Conservation (phyloP, 1,140 invertebrate species). For the Cydia pomonella region DNA sequence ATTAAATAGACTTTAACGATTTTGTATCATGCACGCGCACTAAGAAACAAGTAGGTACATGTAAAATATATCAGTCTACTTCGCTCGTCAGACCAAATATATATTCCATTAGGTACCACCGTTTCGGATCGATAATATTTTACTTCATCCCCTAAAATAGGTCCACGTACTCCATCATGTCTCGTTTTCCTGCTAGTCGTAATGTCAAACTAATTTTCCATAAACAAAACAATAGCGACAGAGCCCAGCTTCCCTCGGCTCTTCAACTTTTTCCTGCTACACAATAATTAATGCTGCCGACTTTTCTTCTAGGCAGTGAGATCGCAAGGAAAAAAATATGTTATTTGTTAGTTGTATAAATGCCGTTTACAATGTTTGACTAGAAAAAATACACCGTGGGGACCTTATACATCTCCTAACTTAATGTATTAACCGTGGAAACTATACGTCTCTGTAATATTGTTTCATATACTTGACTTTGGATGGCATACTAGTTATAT, state of each 20-base stretch:
- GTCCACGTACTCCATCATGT: neutral
- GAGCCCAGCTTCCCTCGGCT: constrained; percentile 12
- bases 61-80: too few species aligned
- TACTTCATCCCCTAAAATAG: neutral
- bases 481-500: too few species aligned
- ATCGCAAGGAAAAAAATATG: neutral
- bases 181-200: neutral
- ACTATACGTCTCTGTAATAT: too few species aligned
- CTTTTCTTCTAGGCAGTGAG: neutral
- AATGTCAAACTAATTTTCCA: constrained; percentile 8
- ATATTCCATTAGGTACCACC: neutral
- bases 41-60: too few species aligned
- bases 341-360: neutral
- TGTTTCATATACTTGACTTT: too few species aligned
- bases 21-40: too few species aligned
- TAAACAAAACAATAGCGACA: constrained; percentile 17
- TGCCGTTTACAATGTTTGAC: too few species aligned
- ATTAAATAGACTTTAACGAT: too few species aligned
- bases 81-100: too few species aligned
- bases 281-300: constrained; percentile 29
- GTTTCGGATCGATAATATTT: neutral
- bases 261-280: constrained; percentile 10
- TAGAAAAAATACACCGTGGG: too few species aligned
- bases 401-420: too few species aligned
- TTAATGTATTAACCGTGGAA: too few species aligned